Conservation (phyloP, 2,113 vertebrate species). For the Podarcis raffonei region DNA sequence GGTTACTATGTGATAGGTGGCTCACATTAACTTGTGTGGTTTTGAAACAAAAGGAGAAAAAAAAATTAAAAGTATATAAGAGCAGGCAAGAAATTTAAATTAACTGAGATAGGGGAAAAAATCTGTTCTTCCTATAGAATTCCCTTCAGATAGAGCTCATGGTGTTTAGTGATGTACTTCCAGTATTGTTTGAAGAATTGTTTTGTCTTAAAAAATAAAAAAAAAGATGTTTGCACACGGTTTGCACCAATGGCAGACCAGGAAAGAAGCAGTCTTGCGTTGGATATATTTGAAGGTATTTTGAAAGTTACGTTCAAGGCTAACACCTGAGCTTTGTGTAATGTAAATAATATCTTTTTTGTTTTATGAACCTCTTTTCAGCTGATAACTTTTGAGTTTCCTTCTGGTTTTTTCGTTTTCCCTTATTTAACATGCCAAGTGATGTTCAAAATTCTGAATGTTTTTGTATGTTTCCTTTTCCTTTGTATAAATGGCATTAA, state of each 20-base stretch:
- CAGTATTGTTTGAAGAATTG: constrained; percentile 90
- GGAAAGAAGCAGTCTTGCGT: constrained; percentile 70
- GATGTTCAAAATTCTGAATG: constrained; percentile 81
- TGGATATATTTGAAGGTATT: constrained; percentile 75
- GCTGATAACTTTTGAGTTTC: constrained; percentile 67
- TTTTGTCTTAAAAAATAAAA: constrained; percentile 86
- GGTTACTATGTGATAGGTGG: constrained; percentile 82
- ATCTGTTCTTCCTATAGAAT: constrained; percentile 96
- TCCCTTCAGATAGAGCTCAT: constrained; percentile 92
- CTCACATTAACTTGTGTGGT: constrained; percentile 88
- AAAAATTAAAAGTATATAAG: constrained; percentile 78
- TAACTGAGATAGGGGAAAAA: constrained; percentile 81
- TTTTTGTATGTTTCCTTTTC: constrained; percentile 79
- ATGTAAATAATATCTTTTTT: constrained; percentile 93
- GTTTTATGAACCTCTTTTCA: constrained; percentile 78
- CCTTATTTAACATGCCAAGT: constrained; percentile 85
- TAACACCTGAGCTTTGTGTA: constrained; percentile 94
- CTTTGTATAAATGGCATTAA: constrained; percentile 85
- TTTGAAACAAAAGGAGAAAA: constrained; percentile 83
- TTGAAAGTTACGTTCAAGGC: constrained; percentile 82
- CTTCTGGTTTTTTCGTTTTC: constrained; percentile 72
- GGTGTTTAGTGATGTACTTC: constrained; percentile 96
- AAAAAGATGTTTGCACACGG: constrained; percentile 72
- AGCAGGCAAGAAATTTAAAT: constrained; percentile 86
- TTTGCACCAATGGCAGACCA: constrained; percentile 76